Conservation (phyloP, 2,797 vertebrate genomes). For the Fratercula arctica region DNA sequence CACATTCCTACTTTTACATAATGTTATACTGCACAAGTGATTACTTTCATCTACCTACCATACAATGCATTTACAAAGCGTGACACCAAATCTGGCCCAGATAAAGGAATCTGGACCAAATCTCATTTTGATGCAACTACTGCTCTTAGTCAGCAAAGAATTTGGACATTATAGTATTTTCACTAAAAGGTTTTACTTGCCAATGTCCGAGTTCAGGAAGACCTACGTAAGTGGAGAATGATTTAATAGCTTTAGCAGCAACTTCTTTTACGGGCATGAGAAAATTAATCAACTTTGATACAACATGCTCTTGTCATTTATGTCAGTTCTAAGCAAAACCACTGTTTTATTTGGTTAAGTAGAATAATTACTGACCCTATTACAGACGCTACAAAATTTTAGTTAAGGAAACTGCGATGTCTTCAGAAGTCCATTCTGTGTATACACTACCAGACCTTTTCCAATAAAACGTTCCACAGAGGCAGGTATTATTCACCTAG, state of each 20-base stretch:
- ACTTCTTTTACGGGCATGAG: background rate
- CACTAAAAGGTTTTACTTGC: background rate
- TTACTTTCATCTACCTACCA: background rate
- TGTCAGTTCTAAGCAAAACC: background rate
- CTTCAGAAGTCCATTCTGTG: background rate
- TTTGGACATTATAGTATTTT: background rate
- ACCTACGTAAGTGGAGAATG: accelerated
- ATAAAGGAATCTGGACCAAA: background rate
- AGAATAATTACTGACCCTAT: background rate
- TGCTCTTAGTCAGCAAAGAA: background rate
- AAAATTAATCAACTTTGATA: background rate
- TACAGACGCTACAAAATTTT: background rate
- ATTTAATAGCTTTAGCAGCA: background rate
- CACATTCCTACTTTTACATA: background rate
- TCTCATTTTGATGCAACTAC: background rate
- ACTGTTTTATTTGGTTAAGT: background rate
- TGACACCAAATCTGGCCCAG: background rate
- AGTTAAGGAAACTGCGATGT: background rate
- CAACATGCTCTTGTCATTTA: background rate
- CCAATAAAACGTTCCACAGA: background rate
- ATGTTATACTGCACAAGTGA: background rate
- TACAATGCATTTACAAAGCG: background rate
- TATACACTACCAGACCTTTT: background rate
- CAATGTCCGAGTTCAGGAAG: background rate
- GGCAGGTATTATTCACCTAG: background rate